Conservation (phyloP, 2,113 vertebrate genomes). For the Xiphorhynchus elegans region DNA sequence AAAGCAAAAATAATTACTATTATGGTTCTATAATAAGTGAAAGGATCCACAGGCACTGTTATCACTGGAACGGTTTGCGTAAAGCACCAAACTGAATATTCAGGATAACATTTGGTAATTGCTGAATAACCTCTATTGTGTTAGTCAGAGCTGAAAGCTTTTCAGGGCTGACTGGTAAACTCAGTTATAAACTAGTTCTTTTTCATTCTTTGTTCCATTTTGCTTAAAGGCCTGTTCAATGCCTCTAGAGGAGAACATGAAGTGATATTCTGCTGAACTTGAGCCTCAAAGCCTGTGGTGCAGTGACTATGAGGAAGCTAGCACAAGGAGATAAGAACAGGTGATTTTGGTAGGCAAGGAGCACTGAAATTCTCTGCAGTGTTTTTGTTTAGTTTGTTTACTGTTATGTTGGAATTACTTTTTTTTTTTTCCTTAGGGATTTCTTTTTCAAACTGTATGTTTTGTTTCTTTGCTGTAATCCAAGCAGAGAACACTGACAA, state of each 20-base stretch:
- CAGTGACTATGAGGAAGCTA: not conserved
- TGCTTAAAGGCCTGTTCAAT: not conserved
- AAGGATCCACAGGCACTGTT: not conserved
- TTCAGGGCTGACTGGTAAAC: not conserved
- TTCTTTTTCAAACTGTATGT: not conserved
- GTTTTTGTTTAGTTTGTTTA: not conserved
- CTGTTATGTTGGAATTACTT: not conserved
- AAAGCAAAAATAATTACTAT: not conserved
- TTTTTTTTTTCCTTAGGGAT: not conserved
- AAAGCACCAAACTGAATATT: not conserved
- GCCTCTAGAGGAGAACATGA: not conserved
- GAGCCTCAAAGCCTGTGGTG: not conserved
- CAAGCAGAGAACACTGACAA: not conserved
- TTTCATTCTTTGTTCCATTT: not conserved
- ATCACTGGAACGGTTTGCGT: not conserved
- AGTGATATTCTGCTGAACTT: not conserved
- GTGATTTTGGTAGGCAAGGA: not conserved
- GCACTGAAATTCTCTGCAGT: not conserved
- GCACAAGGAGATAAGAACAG: not conserved
- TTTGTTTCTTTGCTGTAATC: not conserved
- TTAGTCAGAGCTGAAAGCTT: not conserved
- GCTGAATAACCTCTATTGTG: not conserved
- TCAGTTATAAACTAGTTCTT: not conserved
- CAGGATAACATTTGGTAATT: not conserved
- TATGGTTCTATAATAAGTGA: not conserved